A percentile compares a stretch with the other conserved stretches of the same genome.
Evolutionary conservation across 2,113 vertebrate genomes (phyloP).

Genomic region (Scomber scombrus): DNA sequence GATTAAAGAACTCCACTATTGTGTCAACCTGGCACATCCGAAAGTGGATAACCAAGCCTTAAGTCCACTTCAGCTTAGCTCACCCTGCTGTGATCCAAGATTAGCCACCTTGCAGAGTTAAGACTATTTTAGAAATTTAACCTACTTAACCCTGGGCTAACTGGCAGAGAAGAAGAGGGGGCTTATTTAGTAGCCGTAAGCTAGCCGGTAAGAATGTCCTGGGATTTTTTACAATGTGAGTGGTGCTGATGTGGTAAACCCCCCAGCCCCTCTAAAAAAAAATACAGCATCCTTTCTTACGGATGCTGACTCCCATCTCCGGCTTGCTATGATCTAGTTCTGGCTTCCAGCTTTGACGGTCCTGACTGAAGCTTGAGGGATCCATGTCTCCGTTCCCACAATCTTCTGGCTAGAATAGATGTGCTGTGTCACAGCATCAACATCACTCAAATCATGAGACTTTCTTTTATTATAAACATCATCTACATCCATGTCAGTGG

Average conservation of each 20-base stretch:
- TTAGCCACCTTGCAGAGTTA: conserved; percentile 71
- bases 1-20: conserved; percentile 46
- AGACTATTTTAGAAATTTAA: conserved; percentile 67
- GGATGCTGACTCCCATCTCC: conserved; percentile 44
- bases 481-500: conserved; percentile 66
- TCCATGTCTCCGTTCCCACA: conserved; percentile 39
- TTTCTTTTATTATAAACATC: conserved; percentile 55
- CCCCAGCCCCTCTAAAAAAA: background rate
- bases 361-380: conserved; percentile 38
- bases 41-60: conserved; percentile 64
- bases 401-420: conserved; percentile 54
- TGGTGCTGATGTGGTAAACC: conserved; percentile 40
- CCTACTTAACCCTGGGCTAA: conserved; percentile 66
- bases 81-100: conserved; percentile 67
- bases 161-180: conserved; percentile 14
- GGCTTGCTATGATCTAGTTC: conserved; percentile 33
- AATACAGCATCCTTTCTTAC: conserved; percentile 32
- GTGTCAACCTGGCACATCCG: conserved; percentile 60
- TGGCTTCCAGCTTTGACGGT: conserved; percentile 60
- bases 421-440: conserved; percentile 67
- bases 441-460: conserved; percentile 67
- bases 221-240: conserved; percentile 53
- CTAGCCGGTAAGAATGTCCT: conserved; percentile 31
- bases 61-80: conserved; percentile 51
- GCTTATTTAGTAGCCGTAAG: conserved; percentile 50